Evolutionary conservation across 2,888 invertebrate genomes (phyloP), one percentile per base, ranked within the genome.

Genomic region (Athetis lepigone): DNA sequence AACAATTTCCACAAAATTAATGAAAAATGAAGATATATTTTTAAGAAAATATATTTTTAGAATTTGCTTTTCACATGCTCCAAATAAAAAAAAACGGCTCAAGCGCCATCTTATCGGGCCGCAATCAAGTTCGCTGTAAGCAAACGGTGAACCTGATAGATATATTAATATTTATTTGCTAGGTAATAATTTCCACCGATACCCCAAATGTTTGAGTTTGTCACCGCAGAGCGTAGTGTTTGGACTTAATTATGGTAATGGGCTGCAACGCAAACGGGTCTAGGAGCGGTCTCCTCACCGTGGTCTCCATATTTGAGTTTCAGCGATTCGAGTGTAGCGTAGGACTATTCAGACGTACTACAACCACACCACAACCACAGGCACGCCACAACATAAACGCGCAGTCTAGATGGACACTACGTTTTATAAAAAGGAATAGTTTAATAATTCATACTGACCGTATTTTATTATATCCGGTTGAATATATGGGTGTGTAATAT

Each of bases 171-270:
- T n/a, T n/a, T 90, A 91, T 91, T 90, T 90, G 85, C 86, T 75
- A n/a, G n/a, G n/a, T 77, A 79, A 79, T 80, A 89, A 89, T 90
- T 91, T 89, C 85, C 85, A 82, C 84, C 81, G 87, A 90, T 89
- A 88, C 87, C 83, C 74, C 71, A 67, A 61, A 74, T 90, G 86
- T 90, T 92, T 92, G 89, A 88, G 83, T 90, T 90, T 88, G 90
- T 90, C 90, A 87, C 88, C 85, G 84, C 84, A 85, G 85, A 84
- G 81, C 84, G 85, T 86, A 85, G 78, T 91, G 89, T 93, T 92
- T 93, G 90, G 85, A 83, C 85, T 92, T 92, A 92, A 93, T 93
- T 93, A 92, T 88, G 88, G 82, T 90, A 92, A 93, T 92, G 88
- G 88, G 87, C 88, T 90, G 88, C 89, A 89, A 78, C 77, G 81